A percentile compares a stretch with the other conserved stretches of the same genome.
These are phyloP conservation scores for Kryptopterus vitreolus DNA, from an alignment of 2,797 vertebrate species.

Conservation along the genomic window DNA sequence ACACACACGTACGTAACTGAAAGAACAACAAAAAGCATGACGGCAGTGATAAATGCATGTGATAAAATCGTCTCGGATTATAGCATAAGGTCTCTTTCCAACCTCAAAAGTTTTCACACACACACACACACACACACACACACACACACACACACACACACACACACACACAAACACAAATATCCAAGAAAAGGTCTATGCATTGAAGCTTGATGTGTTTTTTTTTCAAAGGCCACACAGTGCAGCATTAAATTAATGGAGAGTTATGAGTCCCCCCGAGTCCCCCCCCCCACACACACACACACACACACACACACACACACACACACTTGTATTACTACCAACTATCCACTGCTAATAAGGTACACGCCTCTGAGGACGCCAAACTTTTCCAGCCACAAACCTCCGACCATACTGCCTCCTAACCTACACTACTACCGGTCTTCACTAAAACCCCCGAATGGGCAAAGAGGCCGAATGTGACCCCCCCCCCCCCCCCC, in stretches of 20 bases:
- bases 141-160: background rate
- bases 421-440: too few relatives aligned
- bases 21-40: background rate
- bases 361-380: too few relatives aligned
- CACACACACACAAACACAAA: background rate
- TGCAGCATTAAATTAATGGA: conserved; percentile 36
- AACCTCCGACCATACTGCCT: too few relatives aligned
- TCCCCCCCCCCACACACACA: too few relatives aligned
- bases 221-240: conserved; percentile 12
- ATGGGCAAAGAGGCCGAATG: too few relatives aligned
- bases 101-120: background rate
- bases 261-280: background rate
- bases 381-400: too few relatives aligned
- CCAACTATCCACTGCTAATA: background rate
- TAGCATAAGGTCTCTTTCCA: background rate
- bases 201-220: conserved; percentile 8
- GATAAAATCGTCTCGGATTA: conserved; percentile 20
- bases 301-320: too few relatives aligned
- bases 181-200: conserved; percentile 8
- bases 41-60: background rate
- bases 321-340: background rate
- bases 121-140: background rate
- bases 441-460: too few relatives aligned
- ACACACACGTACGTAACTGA: background rate
- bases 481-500: too few relatives aligned